A percentile compares a stretch with the other conserved stretches of the same genome.
Conservation (phyloP, 2,797 vertebrate species). For the Merluccius polli region DNA sequence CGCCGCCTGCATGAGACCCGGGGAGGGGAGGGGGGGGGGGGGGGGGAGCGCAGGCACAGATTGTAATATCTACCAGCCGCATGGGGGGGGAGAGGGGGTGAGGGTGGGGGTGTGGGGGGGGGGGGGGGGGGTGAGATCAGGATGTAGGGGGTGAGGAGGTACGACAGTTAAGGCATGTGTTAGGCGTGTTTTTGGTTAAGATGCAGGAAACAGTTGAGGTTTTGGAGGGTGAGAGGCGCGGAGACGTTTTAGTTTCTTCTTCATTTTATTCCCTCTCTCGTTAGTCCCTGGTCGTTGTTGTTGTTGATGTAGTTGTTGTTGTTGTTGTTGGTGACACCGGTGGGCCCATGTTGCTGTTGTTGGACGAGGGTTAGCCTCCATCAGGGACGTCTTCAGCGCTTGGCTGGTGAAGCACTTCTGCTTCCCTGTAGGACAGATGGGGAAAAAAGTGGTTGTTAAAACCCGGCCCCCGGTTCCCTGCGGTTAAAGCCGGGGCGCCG, state of each 20-base stretch:
- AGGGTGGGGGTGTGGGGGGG: conserved; percentile 14
- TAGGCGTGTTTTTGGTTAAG: neutral
- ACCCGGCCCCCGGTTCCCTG: too few relatives aligned
- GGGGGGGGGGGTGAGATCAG: conserved; percentile 37
- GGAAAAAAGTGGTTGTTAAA: conserved; percentile 33
- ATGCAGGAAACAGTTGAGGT: neutral
- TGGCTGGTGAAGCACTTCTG: conserved; percentile 88
- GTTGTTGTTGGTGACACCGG: conserved; percentile 30
- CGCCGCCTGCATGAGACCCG: conserved; percentile 54
- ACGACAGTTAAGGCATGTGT: neutral
- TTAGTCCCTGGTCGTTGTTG: conserved; percentile 35
- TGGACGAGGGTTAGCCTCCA: conserved; percentile 41
- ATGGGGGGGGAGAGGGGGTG: conserved; percentile 38
- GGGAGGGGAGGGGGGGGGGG: conserved; percentile 22
- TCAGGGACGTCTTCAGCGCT: conserved; percentile 81
- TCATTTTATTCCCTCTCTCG: conserved; percentile 43
- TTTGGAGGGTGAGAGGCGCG: neutral
- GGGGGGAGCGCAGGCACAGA: conserved; percentile 55
- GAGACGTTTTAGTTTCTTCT: conserved; percentile 54
- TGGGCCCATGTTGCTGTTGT: conserved; percentile 54
- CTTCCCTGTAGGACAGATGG: conserved; percentile 76
- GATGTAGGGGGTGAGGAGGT: conserved; percentile 30
- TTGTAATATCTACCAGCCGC: conserved; percentile 72
- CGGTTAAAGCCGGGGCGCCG: too few relatives aligned
- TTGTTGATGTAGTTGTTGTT: conserved; percentile 23